Conservation (phyloP, 2,797 vertebrate species). For the Hirundo rustica region DNA sequence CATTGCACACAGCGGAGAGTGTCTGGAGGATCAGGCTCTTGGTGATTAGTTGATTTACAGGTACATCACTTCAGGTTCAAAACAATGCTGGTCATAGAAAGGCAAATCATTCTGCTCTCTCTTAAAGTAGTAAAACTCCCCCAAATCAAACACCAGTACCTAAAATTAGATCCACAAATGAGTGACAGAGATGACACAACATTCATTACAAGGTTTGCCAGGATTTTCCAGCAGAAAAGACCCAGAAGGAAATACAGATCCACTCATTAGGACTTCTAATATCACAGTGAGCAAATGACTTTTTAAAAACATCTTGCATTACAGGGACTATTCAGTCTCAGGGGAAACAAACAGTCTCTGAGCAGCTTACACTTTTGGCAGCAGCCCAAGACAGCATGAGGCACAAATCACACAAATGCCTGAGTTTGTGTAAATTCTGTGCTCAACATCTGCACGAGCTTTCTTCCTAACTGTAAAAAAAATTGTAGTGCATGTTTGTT, state of each 20-base stretch:
- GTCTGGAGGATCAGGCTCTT: not conserved
- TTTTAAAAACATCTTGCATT: constrained; percentile 45
- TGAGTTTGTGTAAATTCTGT: constrained; percentile 2
- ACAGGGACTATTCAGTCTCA: constrained; percentile 15
- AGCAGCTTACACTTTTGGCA: constrained; percentile 36
- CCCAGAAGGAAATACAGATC: not conserved
- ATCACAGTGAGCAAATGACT: constrained; percentile 16
- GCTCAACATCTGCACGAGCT: not conserved
- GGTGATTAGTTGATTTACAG: not conserved
- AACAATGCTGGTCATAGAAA: not conserved
- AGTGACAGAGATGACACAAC: constrained; percentile 11
- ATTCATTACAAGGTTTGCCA: not conserved
- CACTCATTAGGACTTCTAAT: constrained; percentile 16
- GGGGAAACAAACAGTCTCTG: constrained; percentile 11
- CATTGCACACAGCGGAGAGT: not conserved
- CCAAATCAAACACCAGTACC: constrained; percentile 16
- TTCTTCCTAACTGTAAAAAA: not conserved
- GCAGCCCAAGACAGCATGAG: constrained; percentile 11
- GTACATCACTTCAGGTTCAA: not conserved
- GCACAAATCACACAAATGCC: constrained; percentile 20
- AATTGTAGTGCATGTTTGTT: not conserved
- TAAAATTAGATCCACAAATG: constrained; percentile 33
- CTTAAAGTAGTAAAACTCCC: not conserved
- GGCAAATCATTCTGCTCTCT: not conserved
- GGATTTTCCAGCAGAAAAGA: constrained; percentile 32